Base-by-base conservation (phyloP, 1,140 invertebrate genomes). In the Lasioglossum albipes region DNA sequence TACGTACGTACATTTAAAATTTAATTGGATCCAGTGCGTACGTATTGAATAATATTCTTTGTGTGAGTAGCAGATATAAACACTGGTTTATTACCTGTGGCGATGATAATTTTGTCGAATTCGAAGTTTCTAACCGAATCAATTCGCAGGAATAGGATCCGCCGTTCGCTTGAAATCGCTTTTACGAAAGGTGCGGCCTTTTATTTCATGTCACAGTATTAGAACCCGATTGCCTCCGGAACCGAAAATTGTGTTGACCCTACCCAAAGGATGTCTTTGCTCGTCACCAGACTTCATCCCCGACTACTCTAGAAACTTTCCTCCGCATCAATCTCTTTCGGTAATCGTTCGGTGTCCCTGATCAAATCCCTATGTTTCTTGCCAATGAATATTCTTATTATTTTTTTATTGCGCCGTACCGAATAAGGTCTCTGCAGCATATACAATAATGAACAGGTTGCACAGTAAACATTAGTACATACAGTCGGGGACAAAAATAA, bases 181-280 rank as follows among this genome's bases (percentile, higher is more conserved):
- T 62, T 70, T n/a, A 41, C 41, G 16, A 6, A 61, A 16, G 70
- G 67, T 13, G 62, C 54, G 10, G 57, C 22, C 54, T 67, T 49
- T 84, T 71, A 82, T 68, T 79, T 83, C 54, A 54, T 80, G 27
- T 77, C 27, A 41, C 42, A 68, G 64, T 85, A 79, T 83, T 83
- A 85, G 77, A 61, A 49, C 68, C 45, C 64, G 74, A 86, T 83
- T 75, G 76, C 64, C 78, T 79, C 0, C 75, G 49, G 69, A 80
- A 73, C 52, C 82, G 78, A 87, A 84, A 84, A 87, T 87, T 86
- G 82, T 74, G 81, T 84, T 59, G 77, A 64, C 73, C 54, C 69
- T 41, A 75, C 78, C 76, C 74, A 52, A 72, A 78, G 64, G 20
- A 78, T 67, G 66, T 80, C 84, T 66, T 69, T 27, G 64, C 57